Base-by-base conservation (phyloP, 2,113 vertebrate species). In the Aptenodytes patagonicus region DNA sequence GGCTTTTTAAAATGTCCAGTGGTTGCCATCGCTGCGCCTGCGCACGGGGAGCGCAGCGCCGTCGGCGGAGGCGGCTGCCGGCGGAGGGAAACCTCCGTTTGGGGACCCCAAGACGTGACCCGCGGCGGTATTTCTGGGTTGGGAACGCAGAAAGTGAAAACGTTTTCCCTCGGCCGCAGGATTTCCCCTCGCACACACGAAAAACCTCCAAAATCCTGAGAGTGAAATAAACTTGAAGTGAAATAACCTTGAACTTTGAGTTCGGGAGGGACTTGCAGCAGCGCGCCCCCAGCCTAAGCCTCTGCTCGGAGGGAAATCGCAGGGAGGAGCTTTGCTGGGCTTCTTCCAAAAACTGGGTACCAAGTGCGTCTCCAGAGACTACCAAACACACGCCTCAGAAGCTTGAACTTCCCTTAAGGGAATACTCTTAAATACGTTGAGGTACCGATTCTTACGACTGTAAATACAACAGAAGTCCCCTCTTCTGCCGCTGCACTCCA, bases 151-250 rank as follows among this genome's bases (percentile, higher is more conserved):
- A 36, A 36, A 2, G 28, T 3, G 34, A 7, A 31, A 55, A 31
- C 24, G 0, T 14, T n/a, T 22, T 40, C 15, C 31, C 32, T 0
- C 8, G 2, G 29, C 29, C 16, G 0, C 52, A 4, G 46, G 14
- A 4, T 34, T 26, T 51, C 29, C 44, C 16, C 8, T 28, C 28
- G 1, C 3, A 8, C 28, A 11, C 28, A 0, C 16, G 1, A 4
- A 21, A 40, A 38, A 1, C 5, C 20, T 5, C 5, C 17, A 6
- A 11, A 32, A 52, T 14, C 11, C 7, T 8, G 0, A 6, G 2
- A 10, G 24, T 6, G 28, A 9, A 17, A 34, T 0, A 8, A 42
- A 22, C 29, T 5, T 13, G 42, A 42, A 10, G 24, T 5, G 28
- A 9, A 17, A 34, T 0, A 8, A 42, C 19, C 29, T 4, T 11